Evolutionary conservation across 2,797 vertebrate genomes (phyloP).

Genomic region (Neosalanx taihuensis): DNA sequence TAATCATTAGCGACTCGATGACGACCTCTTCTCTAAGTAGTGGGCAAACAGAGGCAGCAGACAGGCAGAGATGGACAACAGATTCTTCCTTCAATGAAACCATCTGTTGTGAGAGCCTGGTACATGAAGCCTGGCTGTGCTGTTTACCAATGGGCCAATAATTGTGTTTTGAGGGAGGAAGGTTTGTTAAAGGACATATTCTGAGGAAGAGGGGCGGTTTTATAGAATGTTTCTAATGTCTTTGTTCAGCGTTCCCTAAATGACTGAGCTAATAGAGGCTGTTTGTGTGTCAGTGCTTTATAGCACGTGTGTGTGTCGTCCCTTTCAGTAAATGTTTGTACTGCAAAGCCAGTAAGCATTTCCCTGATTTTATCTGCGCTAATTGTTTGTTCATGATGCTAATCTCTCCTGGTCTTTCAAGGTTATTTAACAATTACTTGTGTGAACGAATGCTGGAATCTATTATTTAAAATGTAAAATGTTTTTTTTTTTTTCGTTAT

Average conservation of each 20-base stretch:
- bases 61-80: constrained; percentile 55
- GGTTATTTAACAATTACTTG: too few species aligned
- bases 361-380: too few species aligned
- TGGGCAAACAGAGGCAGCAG: constrained; percentile 72
- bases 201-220: constrained; percentile 51
- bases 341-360: too few species aligned
- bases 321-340: background rate
- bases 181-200: constrained; percentile 25
- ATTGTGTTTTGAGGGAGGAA: constrained; percentile 67
- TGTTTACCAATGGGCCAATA: constrained; percentile 73
- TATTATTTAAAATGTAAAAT: too few species aligned
- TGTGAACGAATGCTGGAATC: too few species aligned
- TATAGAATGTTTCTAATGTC: constrained; percentile 59
- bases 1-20: constrained; percentile 73
- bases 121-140: constrained; percentile 56
- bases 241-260: constrained; percentile 45
- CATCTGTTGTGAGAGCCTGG: constrained; percentile 69
- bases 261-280: constrained; percentile 26
- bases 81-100: constrained; percentile 68
- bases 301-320: constrained; percentile 35
- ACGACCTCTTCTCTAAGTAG: constrained; percentile 67
- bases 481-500: too few species aligned
- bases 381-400: too few species aligned
- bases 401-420: too few species aligned
- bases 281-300: constrained; percentile 52